These are phyloP conservation scores for Oryctolagus cuniculus DNA, from an alignment of 2,113 vertebrate genomes.

Conservation along the genomic window DNA sequence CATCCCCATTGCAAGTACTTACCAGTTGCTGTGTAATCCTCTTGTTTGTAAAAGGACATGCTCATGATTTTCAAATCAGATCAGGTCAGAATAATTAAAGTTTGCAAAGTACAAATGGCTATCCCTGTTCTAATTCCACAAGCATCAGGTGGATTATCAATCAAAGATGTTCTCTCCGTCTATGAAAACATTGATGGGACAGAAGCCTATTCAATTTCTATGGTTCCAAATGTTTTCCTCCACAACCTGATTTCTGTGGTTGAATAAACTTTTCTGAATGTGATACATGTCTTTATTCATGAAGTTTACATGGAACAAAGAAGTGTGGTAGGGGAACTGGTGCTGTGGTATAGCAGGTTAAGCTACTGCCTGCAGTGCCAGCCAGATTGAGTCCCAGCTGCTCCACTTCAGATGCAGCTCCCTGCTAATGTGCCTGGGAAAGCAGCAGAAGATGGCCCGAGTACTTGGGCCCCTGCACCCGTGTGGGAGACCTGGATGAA, in stretches of 20 bases:
- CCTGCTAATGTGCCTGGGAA: too few relatives aligned
- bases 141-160: conserved; percentile 30
- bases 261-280: background rate
- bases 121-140: conserved; percentile 26
- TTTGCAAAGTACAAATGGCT: conserved; percentile 32
- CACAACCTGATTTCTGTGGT: background rate
- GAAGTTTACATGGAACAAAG: background rate
- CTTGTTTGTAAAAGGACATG: conserved; percentile 34
- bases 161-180: conserved; percentile 52
- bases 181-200: conserved; percentile 39
- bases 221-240: conserved; percentile 23
- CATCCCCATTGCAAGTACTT: background rate
- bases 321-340: background rate
- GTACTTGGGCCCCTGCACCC: too few relatives aligned
- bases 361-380: too few relatives aligned
- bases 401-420: too few relatives aligned
- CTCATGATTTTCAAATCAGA: conserved; percentile 33
- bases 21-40: conserved; percentile 41
- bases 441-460: too few relatives aligned
- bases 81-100: conserved; percentile 55
- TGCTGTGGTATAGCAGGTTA: too few relatives aligned
- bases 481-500: too few relatives aligned
- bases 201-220: conserved; percentile 10
- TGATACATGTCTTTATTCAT: background rate
- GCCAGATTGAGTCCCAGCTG: too few relatives aligned